phyloP scores from a whole-genome alignment of 1,140 invertebrate species.

The Triops longicaudatus region DNA sequence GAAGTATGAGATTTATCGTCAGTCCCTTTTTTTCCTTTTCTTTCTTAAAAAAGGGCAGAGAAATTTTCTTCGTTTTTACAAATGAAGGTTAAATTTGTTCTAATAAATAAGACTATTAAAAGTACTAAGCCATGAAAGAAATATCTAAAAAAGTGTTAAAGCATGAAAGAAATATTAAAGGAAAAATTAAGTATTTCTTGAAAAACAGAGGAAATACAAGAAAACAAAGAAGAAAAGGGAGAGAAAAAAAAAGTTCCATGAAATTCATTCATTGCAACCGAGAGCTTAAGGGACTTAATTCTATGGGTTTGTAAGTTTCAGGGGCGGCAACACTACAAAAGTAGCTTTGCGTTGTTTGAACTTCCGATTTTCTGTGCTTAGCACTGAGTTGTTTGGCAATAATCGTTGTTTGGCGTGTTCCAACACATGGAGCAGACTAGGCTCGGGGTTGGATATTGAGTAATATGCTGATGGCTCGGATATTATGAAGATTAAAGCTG shows the following conservation, averaged over 20 bases:
- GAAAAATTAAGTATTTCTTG: no score
- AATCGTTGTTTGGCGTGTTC: not conserved
- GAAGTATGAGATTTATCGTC: constrained; percentile 8
- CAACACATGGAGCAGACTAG: no score
- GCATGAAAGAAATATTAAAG: no score
- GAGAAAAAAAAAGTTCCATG: not conserved
- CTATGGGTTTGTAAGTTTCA: not conserved
- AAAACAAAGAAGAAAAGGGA: not conserved
- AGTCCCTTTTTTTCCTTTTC: no score
- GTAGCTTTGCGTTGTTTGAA: not conserved
- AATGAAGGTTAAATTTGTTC: no score
- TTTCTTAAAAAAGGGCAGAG: no score
- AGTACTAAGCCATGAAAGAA: no score
- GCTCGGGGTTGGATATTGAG: not conserved
- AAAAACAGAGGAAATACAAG: no score
- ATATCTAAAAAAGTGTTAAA: no score
- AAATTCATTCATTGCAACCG: not conserved
- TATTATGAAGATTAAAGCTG: not conserved
- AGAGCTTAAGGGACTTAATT: not conserved
- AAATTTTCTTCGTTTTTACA: no score
- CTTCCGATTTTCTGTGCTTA: not conserved
- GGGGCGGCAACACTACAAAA: not conserved
- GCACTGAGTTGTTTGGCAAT: not conserved
- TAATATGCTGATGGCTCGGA: not conserved
- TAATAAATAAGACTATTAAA: no score